A percentile compares a stretch with the other conserved stretches of the same genome.
Evolutionary conservation across 2,113 vertebrate species (phyloP).

Genomic region (Sarotherodon lohbergeri): DNA sequence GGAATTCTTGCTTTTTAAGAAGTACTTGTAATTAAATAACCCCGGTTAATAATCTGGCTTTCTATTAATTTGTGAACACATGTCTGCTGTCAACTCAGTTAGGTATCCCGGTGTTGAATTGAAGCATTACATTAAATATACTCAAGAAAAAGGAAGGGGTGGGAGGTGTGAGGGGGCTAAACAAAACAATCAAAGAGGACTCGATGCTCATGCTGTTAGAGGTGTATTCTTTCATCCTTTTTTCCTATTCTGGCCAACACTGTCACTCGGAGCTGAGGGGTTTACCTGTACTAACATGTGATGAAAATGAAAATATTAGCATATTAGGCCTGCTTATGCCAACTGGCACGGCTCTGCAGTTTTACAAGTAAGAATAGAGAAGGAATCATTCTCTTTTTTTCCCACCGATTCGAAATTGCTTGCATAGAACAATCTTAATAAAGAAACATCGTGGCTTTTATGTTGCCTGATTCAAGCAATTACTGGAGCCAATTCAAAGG

Average conservation of each 20-base stretch:
- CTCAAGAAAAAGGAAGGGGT: neutral
- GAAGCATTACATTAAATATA: slow-evolving; percentile 28
- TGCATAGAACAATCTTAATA: slow-evolving; percentile 6
- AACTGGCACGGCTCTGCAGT: neutral
- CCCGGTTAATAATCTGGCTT: neutral
- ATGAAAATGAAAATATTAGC: slow-evolving; percentile 17
- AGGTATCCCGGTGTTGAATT: slow-evolving; percentile 12
- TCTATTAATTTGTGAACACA: neutral
- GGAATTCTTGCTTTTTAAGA: neutral
- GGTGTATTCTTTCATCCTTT: neutral
- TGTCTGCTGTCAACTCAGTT: neutral
- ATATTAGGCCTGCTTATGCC: neutral
- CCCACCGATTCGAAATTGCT: neutral
- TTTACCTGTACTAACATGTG: slow-evolving; percentile 7
- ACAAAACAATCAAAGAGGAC: neutral
- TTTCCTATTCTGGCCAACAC: neutral
- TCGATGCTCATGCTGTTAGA: neutral
- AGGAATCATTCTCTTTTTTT: neutral
- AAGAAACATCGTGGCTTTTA: slow-evolving; percentile 43
- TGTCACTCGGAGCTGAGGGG: neutral
- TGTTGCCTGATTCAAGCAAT: slow-evolving; percentile 45
- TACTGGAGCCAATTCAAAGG: slow-evolving; percentile 34
- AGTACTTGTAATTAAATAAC: neutral
- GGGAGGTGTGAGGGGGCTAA: neutral
- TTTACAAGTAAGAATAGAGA: neutral